Base-by-base conservation (phyloP, 2,888 invertebrate genomes). In the Notodonta ziczac region DNA sequence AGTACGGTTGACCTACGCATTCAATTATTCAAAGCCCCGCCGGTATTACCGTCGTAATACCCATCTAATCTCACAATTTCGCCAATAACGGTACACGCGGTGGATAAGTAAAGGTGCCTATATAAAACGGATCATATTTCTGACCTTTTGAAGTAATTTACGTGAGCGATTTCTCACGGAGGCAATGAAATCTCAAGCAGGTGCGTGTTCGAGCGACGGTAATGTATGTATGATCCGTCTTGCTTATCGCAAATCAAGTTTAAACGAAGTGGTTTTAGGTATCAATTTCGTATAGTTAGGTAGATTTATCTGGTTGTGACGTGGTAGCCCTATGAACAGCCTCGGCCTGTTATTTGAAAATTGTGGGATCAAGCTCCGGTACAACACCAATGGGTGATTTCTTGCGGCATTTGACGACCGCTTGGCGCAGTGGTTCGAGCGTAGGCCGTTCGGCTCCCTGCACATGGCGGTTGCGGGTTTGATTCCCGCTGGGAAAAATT, bases 11-110 rank as follows among this genome's bases (percentile, higher is more conserved):
- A 66, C 62, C 60, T 61, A 48, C 9, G 44, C 40, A 59, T 69
- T 69, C 65, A 71, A 73, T 73, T 70, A 74, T 72, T 69, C 62
- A 63, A 58, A 74, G 69, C 67, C 63, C 65, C 39, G 56, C 57
- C 62, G 57, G 69, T 63, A 65, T 67, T 67, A 67, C 59, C 50
- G n/a, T 52, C 57, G 58, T 69, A 62, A 65, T 69, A 65, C 63
- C 57, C 56, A 60, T 57, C 62, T 67, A 69, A 74, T 74, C 65
- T 59, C 40, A 57, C 66, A 66, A 74, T 74, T 65, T 58, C 53
- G 7, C 66, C 65, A 63, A 68, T 72, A 70, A 67, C 57, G 60
- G 55, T 54, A 56, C 16, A 40, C 32, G 8, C 24, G 24, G 24
- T 54, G 40, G 5, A 35, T 35, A 35, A 35, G 35, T 35, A 35